Evolutionary conservation across 2,113 vertebrate species (phyloP).

Genomic region (Neogobius melanostomus): DNA sequence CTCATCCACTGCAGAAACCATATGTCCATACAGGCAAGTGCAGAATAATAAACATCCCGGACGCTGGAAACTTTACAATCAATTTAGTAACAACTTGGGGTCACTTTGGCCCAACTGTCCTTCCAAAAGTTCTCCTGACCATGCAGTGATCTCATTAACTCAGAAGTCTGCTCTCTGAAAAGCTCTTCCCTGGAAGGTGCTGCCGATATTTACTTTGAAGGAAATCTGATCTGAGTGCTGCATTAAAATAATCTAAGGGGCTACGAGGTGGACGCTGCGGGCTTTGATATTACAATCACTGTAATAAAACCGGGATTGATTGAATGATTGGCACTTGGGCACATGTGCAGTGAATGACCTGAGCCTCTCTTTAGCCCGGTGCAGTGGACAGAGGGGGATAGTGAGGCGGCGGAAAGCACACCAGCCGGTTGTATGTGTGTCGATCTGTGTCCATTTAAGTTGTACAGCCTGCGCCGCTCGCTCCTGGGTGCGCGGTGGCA

Average conservation of each 20-base stretch:
- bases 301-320: slow-evolving; percentile 71
- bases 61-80: neutral
- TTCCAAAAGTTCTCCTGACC: slow-evolving; percentile 39
- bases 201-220: slow-evolving; percentile 64
- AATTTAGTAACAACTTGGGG: neutral
- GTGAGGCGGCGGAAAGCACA: slow-evolving; percentile 57
- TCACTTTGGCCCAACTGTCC: neutral
- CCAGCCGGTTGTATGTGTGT: slow-evolving; percentile 18
- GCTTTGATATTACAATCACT: slow-evolving; percentile 70
- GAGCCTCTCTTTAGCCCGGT: slow-evolving; percentile 34
- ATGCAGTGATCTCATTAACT: slow-evolving; percentile 7
- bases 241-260: slow-evolving; percentile 63
- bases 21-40: too few relatives aligned
- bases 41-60: too few relatives aligned
- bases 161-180: slow-evolving; percentile 11
- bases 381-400: slow-evolving; percentile 54
- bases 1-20: too few relatives aligned
- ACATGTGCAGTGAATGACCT: slow-evolving; percentile 64
- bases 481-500: slow-evolving; percentile 58
- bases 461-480: slow-evolving; percentile 24
- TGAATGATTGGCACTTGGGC: slow-evolving; percentile 75
- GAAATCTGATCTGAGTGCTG: slow-evolving; percentile 61
- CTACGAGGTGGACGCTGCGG: slow-evolving; percentile 51
- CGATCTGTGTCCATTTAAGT: slow-evolving; percentile 9
- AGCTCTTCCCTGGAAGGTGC: slow-evolving; percentile 45